Evolutionary conservation across 2,797 vertebrate genomes (phyloP), one percentile per base, ranked within the genome.

Genomic region (Micromesistius poutassou): DNA sequence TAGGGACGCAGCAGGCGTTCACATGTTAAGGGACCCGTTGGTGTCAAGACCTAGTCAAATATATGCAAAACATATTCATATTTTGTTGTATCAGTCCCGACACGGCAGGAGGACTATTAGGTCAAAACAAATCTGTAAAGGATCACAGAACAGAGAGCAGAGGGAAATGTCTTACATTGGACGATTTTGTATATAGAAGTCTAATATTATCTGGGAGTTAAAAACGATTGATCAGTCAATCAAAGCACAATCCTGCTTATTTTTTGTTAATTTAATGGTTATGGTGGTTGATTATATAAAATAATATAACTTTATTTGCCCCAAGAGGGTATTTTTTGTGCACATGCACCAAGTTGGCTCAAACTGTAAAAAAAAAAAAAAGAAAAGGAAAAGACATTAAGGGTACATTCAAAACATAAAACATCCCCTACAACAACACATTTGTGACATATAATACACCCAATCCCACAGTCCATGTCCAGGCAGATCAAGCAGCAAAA

Each of bases 1-100:
- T 93, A 93, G 16, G 87, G 84, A 35, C 13, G 28, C 76, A 93
- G 66, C 7, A 91, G 3, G 7, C 79, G 79, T 30, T 87, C 80
- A 81, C 93, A 95, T 28, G 79, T 82, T 36, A 79, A n/a, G 70
- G 75, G 74, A 10, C 22, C 1, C 25, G 77, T 30, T 28, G 78
- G 28, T 22, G 75, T 13, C 22, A 88, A 2, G 42, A 30, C 75
- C 92, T 94, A 31, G 42, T 12, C 6, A 78, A 80, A 79, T 22
- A 78, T 19, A n/a, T 2, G 22, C 4, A 79, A 42, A 77, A n/a
- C 1, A 28, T 62, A 16, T 35, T 19, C 77, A 16, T 2, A 72
- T 33, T 73, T 73, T 22, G 35, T 31, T 71, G 46, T 35, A 12
- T 13, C 12, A 42, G 46, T 55, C 46, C 46, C 0, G 46, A 55